Percentiles rank a stretch among this genome's conserved stretches.
phyloP scores from a whole-genome alignment of 2,797 vertebrate genomes.

The Rhincodon typus region DNA sequence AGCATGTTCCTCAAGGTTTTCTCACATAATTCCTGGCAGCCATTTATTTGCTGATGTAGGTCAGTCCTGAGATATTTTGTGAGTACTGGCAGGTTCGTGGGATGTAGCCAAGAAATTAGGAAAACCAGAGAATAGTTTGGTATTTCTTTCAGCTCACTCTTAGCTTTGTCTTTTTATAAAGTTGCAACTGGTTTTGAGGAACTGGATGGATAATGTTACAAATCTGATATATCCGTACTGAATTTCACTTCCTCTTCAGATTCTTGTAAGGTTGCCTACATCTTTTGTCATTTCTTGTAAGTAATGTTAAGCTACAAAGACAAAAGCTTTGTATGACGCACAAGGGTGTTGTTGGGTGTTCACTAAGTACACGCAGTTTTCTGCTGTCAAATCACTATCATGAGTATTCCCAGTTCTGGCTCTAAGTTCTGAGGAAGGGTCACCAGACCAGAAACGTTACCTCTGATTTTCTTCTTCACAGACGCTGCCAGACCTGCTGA shows the following conservation, averaged over 20 bases:
- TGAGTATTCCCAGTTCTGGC: neutral
- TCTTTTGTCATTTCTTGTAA: neutral
- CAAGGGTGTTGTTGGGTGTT: neutral
- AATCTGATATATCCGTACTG: neutral
- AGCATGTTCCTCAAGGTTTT: neutral
- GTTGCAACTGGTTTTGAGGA: neutral
- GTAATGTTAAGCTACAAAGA: neutral
- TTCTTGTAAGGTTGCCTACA: neutral
- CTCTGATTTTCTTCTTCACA: no score
- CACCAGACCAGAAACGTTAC: no score
- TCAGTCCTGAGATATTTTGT: no score
- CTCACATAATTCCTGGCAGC: neutral
- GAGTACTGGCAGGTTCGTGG: no score
- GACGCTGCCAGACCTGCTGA: no score
- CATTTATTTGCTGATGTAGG: neutral
- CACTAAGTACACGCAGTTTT: neutral
- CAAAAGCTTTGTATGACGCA: neutral
- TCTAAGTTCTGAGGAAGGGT: no score
- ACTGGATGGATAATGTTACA: neutral
- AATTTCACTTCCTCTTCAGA: constrained; percentile 12
- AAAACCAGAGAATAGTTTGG: neutral
- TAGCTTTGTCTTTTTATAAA: neutral
- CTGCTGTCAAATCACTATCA: neutral
- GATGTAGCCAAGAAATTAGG: neutral
- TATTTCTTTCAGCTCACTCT: neutral